A percentile compares a stretch with the other conserved stretches of the same genome.
These are phyloP conservation scores for Lepidotrigona ventralis DNA, from an alignment of 1,140 invertebrate species.

Conservation along the genomic window DNA sequence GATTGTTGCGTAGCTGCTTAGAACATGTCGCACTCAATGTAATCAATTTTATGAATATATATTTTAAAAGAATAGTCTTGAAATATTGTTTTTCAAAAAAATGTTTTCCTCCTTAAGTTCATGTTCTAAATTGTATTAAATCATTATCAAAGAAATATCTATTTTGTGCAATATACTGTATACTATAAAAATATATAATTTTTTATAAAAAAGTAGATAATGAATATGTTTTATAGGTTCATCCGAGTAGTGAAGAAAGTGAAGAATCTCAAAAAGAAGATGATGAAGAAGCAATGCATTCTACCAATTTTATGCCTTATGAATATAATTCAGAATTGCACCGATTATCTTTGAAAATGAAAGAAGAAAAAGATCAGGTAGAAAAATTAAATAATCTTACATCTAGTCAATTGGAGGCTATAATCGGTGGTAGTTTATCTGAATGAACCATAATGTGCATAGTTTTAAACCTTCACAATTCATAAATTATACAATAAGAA, in stretches of 20 bases:
- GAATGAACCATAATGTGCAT: conserved; percentile 38
- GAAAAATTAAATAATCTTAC: conserved; percentile 62
- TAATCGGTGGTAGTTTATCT: conserved; percentile 64
- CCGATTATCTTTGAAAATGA: conserved; percentile 42
- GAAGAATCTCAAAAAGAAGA: conserved; percentile 69
- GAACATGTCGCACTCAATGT: too few relatives aligned
- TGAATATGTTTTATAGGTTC: conserved; percentile 62
- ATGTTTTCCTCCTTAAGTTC: neutral
- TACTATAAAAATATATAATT: neutral
- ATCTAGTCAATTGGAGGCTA: conserved; percentile 68
- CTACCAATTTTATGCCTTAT: conserved; percentile 21
- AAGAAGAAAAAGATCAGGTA: conserved; percentile 35
- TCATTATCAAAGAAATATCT: neutral
- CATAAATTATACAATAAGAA: neutral
- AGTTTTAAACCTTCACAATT: neutral
- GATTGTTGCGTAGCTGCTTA: too few relatives aligned
- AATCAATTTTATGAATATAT: too few relatives aligned
- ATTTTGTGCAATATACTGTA: neutral
- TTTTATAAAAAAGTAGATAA: conserved; percentile 25
- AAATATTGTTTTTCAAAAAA: too few relatives aligned
- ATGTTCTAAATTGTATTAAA: neutral
- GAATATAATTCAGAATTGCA: conserved; percentile 48
- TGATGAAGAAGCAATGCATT: conserved; percentile 51
- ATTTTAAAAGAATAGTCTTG: too few relatives aligned
- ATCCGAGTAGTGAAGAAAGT: conserved; percentile 71